phyloP scores from a whole-genome alignment of 1,140 invertebrate species.

The Neodiprion pinetum region DNA sequence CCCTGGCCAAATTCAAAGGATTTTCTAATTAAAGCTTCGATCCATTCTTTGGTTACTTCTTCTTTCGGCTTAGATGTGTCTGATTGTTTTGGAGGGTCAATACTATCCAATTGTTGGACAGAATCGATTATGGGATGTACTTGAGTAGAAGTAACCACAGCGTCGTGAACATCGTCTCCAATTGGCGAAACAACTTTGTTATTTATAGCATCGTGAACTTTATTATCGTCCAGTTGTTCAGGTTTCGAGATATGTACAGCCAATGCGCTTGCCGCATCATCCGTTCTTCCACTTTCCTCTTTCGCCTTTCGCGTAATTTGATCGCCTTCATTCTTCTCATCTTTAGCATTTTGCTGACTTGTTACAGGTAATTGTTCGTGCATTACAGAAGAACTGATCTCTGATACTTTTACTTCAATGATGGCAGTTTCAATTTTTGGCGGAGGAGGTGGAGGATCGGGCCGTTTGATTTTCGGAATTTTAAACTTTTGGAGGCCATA shows the following conservation, averaged over 20 bases:
- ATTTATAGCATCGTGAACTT: neutral
- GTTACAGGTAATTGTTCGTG: neutral
- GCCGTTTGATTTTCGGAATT: conserved; percentile 69
- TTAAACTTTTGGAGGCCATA: conserved; percentile 70
- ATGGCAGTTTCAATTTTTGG: conserved; percentile 9
- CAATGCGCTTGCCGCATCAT: neutral
- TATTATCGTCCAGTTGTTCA: neutral
- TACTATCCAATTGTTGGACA: neutral
- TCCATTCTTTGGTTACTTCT: conserved; percentile 32
- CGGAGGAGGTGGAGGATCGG: conserved; percentile 34
- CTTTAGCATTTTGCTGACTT: neutral
- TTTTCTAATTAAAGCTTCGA: conserved; percentile 42
- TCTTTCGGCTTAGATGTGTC: conserved; percentile 16
- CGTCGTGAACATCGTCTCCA: too few relatives aligned
- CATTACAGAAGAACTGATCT: conserved; percentile 4
- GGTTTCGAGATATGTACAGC: neutral
- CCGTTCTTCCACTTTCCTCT: neutral
- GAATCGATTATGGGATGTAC: too few relatives aligned
- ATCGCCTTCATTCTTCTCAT: neutral
- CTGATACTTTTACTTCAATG: neutral
- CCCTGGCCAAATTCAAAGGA: conserved; percentile 42
- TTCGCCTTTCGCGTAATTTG: neutral
- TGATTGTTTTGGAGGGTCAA: conserved; percentile 5
- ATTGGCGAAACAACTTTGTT: neutral
- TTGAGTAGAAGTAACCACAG: too few relatives aligned